Evolutionary conservation across 2,113 vertebrate species (phyloP), one percentile per base, ranked within the genome.

Genomic region (Gobius niger): DNA sequence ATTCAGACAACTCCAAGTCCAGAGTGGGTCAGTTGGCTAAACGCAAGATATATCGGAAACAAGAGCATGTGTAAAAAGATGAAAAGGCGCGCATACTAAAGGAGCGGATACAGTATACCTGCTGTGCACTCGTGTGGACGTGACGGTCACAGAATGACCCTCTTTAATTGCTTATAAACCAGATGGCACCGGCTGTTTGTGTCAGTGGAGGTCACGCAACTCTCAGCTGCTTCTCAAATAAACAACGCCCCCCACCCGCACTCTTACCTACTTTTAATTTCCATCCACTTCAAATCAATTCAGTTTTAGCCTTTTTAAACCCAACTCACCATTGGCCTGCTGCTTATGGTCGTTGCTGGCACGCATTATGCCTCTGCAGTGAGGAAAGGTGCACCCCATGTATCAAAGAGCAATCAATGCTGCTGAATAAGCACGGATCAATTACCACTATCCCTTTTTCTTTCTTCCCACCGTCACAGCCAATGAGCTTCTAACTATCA

Each of bases 121-220:
- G 47, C 47, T 34, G 42, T 15, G 46, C 72, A 53, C 70, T 70
- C 61, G 7, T 53, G 42, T 53, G 42, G 42, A 7, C 44, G 46
- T 63, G 63, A 51, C 54, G 69, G 81, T 44, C 75, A 69, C 80
- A 61, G 61, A 18, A 19, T 77, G 84, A 80, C 67, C 49, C 73
- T 42, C 73, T 72, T 61, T 71, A 76, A 86, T 68, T 71, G 75
- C 76, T 76, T 71, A 66, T 74, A 75, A 75, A 81, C 68, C 90
- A 92, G 84, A 90, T 91, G 90, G 90, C 75, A 73, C 72, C 76
- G 72, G 62, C 81, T 75, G 73, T 82, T 85, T 67, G 73, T 75
- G 83, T 82, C 84, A 44, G 69, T 47, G 67, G 66, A 47, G 70
- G 69, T 85, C 84, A 87, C 63, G 60, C 76, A 73, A 84, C 53